phyloP scores from a whole-genome alignment of 2,888 invertebrate genomes.

The Boloria selene region DNA sequence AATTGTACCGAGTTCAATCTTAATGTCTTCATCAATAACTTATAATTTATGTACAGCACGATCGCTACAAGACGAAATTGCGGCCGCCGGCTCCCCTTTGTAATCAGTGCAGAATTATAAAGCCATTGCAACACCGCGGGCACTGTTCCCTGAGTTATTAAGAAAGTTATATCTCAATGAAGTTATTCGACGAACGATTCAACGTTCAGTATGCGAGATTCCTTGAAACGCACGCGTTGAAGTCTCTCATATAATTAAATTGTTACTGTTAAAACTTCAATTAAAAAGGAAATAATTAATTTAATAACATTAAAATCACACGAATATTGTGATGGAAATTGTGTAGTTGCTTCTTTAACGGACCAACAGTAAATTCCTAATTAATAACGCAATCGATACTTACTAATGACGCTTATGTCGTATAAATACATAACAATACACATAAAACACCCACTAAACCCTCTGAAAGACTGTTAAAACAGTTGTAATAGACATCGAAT shows the following conservation, averaged over 20 bases:
- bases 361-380: constrained; percentile 7
- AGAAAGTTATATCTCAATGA: constrained; percentile 68
- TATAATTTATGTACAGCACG: constrained; percentile 81
- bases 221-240: constrained; percentile 30
- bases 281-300: not conserved
- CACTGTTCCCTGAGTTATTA: constrained; percentile 61
- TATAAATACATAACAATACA: constrained; percentile 21
- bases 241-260: constrained; percentile 3
- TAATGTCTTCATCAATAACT: constrained; percentile 83
- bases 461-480: constrained; percentile 54
- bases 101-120: constrained; percentile 82
- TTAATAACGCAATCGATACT: constrained; percentile 7
- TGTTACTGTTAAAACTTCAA: not conserved
- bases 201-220: constrained; percentile 42
- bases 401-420: constrained; percentile 13
- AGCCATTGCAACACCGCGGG: constrained; percentile 76
- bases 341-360: not conserved
- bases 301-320: not conserved
- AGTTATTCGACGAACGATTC: constrained; percentile 43
- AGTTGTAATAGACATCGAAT: constrained; percentile 51
- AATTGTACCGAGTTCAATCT: constrained; percentile 67
- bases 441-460: constrained; percentile 36
- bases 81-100: constrained; percentile 84
- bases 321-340: not conserved
- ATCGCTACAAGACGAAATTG: constrained; percentile 81